Base-by-base conservation (phyloP, 2,797 vertebrate species). In the Sebastes iracundus region DNA sequence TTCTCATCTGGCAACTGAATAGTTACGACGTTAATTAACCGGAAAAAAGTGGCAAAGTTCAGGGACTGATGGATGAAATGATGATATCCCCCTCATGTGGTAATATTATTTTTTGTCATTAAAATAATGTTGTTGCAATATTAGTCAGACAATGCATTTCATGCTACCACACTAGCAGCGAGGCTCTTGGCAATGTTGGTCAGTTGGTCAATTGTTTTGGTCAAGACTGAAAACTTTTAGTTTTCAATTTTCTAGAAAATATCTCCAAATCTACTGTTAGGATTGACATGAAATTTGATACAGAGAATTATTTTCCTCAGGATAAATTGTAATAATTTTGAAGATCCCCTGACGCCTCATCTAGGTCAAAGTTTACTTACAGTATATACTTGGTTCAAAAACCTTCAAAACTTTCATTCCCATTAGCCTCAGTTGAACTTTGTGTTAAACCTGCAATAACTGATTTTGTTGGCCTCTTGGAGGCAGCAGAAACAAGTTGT, bases 1-100 rank as follows among this genome's bases (percentile, higher is more conserved):
- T 49, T 64, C 63, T 65, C 14, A 25, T 64, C 27, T 67, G 32
- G 38, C 35, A 75, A 12, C 23, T 28, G 46, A 68, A 72, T 42
- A 61, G 75, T 79, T 22, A 55, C 66, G 78, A 85, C 18, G 73
- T 81, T 62, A 83, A 46, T 46, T 46, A 46, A 69, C 5, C 12
- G 69, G 70, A 82, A 56, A 33, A 67, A 75, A 27, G 22, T 16
- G 59, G n/a, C 20, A 20, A 46, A 59, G 49, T 61, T 69, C 67
- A 74, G 9, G 11, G 10, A 55, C 14, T 52, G 33, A 56, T 70
- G 62, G 25, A 67, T 73, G 42, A 42, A 42, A 30, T 28, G 20
- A 25, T 81, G 81, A 87, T 72, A 53, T 88, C 63, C 72, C 60
- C 25, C 55, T 56, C 35, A 74, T 84, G 79, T 65, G 79, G 77